Percentiles rank a stretch among this genome's conserved stretches.
phyloP scores from a whole-genome alignment of 2,113 vertebrate genomes.

The Muntiacus reevesi region DNA sequence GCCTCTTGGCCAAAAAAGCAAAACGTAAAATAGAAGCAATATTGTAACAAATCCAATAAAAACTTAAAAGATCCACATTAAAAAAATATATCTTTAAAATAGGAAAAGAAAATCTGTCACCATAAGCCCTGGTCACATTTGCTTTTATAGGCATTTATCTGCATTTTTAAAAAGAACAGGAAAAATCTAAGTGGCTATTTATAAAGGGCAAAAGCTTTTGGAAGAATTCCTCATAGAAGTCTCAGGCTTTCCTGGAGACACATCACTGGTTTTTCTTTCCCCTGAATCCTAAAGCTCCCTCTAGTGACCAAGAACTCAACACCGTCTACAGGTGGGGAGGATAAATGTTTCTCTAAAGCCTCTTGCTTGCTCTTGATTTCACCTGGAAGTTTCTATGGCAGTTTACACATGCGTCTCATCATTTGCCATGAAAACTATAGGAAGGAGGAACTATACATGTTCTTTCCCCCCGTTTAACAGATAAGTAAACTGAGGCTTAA shows the following conservation, averaged over 20 bases:
- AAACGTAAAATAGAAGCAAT: not conserved
- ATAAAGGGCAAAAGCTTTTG: not conserved
- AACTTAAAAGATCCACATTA: not conserved
- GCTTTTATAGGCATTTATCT: not conserved
- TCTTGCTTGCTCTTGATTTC: not conserved
- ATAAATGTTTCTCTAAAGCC: not conserved
- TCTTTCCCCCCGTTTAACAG: not conserved
- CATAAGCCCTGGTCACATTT: not conserved
- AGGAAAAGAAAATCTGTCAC: not conserved
- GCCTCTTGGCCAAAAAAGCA: not conserved
- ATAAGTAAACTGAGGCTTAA: not conserved
- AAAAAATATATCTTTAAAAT: not conserved
- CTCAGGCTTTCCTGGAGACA: not conserved
- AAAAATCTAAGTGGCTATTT: not conserved
- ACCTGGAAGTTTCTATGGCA: not conserved
- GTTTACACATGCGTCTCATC: not conserved
- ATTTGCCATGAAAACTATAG: not conserved
- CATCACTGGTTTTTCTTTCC: not conserved
- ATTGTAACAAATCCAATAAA: not conserved
- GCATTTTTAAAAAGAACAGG: not conserved
- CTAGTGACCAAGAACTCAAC: constrained; percentile 44
- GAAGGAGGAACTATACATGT: not conserved
- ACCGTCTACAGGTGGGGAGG: not conserved
- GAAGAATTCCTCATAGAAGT: not conserved
- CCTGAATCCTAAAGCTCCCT: constrained; percentile 60